Evolutionary conservation across 2,797 vertebrate genomes (phyloP).

Genomic region (Hypotaenidia okinawae): DNA sequence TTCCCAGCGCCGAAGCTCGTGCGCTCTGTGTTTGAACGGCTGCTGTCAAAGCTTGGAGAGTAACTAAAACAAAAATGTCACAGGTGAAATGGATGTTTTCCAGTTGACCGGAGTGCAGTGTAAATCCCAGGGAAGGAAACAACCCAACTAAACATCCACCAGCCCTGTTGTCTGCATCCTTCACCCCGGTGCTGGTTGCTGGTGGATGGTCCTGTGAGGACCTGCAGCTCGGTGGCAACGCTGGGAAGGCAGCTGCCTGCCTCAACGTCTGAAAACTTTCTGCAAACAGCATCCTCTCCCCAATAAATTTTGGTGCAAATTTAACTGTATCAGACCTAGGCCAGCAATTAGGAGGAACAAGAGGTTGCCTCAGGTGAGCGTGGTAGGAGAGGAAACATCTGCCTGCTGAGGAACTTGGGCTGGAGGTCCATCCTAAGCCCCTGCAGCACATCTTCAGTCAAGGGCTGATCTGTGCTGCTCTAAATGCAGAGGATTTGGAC

Average conservation of each 20-base stretch:
- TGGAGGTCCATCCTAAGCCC: background rate
- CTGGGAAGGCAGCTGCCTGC: background rate
- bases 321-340: background rate
- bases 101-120: background rate
- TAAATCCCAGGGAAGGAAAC: constrained; percentile 31
- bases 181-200: background rate
- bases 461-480: background rate
- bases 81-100: constrained; percentile 35
- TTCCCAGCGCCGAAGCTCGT: background rate
- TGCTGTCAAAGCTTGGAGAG: constrained; percentile 16
- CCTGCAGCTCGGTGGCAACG: accelerated
- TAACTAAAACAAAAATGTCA: constrained; percentile 12
- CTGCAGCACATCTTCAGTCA: accelerated
- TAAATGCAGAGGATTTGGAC: background rate
- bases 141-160: background rate
- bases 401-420: background rate
- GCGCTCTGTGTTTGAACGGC: background rate
- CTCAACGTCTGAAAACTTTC: background rate
- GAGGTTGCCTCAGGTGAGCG: background rate
- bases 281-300: background rate
- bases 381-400: background rate
- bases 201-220: background rate
- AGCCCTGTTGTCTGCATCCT: background rate
- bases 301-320: accelerated
- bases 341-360: background rate